Evolutionary conservation across 2,113 vertebrate species (phyloP), one percentile per base, ranked within the genome.

Genomic region (Mionectes macconnelli): DNA sequence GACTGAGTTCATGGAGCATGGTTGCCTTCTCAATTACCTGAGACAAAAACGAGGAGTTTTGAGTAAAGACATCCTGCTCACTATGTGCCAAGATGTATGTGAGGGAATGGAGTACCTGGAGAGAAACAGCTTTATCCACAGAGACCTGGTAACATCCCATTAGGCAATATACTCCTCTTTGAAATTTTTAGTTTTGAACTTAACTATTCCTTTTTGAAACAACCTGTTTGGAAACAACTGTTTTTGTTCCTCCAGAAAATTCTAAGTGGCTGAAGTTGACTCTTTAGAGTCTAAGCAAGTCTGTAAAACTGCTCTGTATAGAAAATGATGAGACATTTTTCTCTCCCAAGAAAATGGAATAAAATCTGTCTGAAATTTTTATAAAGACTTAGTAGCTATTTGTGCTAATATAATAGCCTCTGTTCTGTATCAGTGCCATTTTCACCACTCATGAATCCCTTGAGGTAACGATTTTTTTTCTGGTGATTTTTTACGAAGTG

Each of bases 1-100:
- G 67, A 99, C 99, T 0, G 99, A 99, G 97, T 99, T 99, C 98
- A 99, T 99, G 99, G 99, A 99, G 96, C 98, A 98, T 3, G 99
- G 99, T 91, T 99, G 99, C 90, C 98, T 99, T 74, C 96, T 99
- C 70, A 99, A 99, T 89, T 99, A 98, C 95, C 97, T 99, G 80
- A 95, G 98, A 11, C 98, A 99, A 95, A 98, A 97, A 67, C 96
- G 98, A 10, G 98, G 99, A 45, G 96, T 96, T 81, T 95, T 99
- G 67, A 97, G 86, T 55, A 94, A 97, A 44, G 99, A 98, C 1
- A 44, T 93, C 37, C 96, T 99, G 67, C 98, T 99, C 56, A 99
- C 98, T 24, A 98, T 99, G 94, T 99, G 99, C 88, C 98, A 99
- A 93, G 99, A 99, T 40, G 97, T 99, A 5, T 98, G 98, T 18